Evolutionary conservation across 2,113 vertebrate genomes (phyloP).

Genomic region (Parotia lawesii): DNA sequence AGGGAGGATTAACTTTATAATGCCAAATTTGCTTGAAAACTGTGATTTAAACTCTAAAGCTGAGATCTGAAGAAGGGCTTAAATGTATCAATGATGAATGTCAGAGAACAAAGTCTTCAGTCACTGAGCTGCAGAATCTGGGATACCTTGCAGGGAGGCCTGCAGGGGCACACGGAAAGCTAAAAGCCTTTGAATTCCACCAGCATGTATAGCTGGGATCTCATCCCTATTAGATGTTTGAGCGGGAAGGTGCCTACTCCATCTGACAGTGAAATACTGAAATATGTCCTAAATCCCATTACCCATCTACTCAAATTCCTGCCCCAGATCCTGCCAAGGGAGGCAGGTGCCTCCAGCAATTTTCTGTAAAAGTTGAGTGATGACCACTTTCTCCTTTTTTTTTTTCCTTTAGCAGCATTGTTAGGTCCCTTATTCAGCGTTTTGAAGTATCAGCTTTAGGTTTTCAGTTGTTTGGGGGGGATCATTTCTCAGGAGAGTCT

Average conservation of each 20-base stretch:
- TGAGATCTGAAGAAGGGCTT: not conserved
- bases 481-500: not conserved
- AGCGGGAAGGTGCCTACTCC: not conserved
- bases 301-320: not conserved
- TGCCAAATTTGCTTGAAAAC: not conserved
- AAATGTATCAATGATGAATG: not conserved
- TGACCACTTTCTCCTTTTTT: not conserved
- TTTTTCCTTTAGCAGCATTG: not conserved
- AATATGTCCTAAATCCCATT: not conserved
- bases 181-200: not conserved
- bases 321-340: not conserved
- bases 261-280: not conserved
- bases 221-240: accelerated
- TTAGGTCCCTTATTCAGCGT: not conserved
- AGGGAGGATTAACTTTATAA: not conserved
- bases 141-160: not conserved
- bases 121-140: not conserved
- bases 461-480: not conserved
- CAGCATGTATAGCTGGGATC: not conserved
- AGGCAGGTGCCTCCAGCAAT: not conserved
- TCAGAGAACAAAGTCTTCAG: not conserved
- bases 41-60: not conserved
- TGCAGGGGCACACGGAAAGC: not conserved
- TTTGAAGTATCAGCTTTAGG: not conserved
- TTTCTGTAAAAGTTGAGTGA: not conserved